A percentile compares a stretch with the other conserved stretches of the same genome.
phyloP scores from a whole-genome alignment of 1,140 invertebrate genomes.

The Nomia melanderi region DNA sequence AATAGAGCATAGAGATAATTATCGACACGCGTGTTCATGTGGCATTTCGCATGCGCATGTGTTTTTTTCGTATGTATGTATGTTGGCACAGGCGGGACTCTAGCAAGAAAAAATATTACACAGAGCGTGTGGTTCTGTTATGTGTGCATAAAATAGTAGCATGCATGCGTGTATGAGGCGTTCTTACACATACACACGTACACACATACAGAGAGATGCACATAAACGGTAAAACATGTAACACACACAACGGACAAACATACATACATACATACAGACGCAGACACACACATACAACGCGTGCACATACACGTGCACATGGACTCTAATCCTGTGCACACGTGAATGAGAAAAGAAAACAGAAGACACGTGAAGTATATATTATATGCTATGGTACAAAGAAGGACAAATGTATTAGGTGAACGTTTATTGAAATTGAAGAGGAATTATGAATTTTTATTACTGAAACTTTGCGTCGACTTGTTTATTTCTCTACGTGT shows the following conservation, averaged over 20 bases:
- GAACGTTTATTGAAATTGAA: slow-evolving; percentile 77
- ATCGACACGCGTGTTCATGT: slow-evolving; percentile 56
- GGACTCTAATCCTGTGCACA: slow-evolving; percentile 65
- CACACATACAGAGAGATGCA: background rate
- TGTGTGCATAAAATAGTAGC: slow-evolving; percentile 34
- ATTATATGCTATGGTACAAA: slow-evolving; percentile 79
- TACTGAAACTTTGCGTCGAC: slow-evolving; percentile 63
- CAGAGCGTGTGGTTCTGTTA: slow-evolving; percentile 14
- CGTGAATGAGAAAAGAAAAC: slow-evolving; percentile 57
- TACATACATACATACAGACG: slow-evolving; percentile 14
- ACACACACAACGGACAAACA: background rate
- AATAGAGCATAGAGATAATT: slow-evolving; percentile 49
- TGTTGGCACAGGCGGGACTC: slow-evolving; percentile 27
- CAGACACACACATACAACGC: background rate
- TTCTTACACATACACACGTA: no score
- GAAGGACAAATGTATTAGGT: slow-evolving; percentile 77
- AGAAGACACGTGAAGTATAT: slow-evolving; percentile 46
- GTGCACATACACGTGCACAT: background rate
- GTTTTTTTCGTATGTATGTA: slow-evolving; percentile 47
- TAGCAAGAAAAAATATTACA: slow-evolving; percentile 10
- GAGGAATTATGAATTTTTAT: slow-evolving; percentile 80
- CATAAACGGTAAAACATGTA: no score
- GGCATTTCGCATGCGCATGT: slow-evolving; percentile 48
- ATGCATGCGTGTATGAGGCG: background rate
- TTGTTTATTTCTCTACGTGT: slow-evolving; percentile 47